These are phyloP conservation scores for Gymnoscopelus braueri DNA, from an alignment of 2,797 vertebrate species.

Conservation along the genomic window DNA sequence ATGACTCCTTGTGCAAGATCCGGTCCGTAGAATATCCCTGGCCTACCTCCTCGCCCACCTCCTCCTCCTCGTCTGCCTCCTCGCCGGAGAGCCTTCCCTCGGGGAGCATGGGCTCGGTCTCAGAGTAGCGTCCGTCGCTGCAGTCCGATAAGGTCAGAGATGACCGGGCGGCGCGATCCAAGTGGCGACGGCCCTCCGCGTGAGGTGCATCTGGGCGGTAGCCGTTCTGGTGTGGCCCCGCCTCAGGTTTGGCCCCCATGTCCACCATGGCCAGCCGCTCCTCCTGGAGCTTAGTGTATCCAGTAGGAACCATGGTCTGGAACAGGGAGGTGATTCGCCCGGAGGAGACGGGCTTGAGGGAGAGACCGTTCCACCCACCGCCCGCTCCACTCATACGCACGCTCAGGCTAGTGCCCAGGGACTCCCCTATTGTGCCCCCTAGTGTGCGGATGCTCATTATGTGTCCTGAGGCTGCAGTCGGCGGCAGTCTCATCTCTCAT, in stretches of 20 bases:
- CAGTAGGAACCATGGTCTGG: constrained; percentile 92
- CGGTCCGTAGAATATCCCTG: constrained; percentile 52
- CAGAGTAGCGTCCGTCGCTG: constrained; percentile 78
- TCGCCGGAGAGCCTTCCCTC: constrained; percentile 80
- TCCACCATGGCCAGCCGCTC: constrained; percentile 90
- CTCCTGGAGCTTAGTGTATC: constrained; percentile 91
- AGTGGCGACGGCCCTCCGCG: constrained; percentile 62
- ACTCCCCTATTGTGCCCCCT: constrained; percentile 75
- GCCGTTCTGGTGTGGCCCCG: constrained; percentile 78
- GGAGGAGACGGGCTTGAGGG: constrained; percentile 83
- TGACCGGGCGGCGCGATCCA: constrained; percentile 69
- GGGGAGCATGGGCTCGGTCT: constrained; percentile 89
- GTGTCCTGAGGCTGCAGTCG: constrained; percentile 18
- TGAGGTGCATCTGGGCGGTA: constrained; percentile 72
- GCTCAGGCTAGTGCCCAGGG: constrained; percentile 78
- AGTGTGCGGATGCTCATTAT: constrained; percentile 80
- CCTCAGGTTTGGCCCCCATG: constrained; percentile 76
- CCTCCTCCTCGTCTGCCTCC: constrained; percentile 72
- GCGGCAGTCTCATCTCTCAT: constrained; percentile 67
- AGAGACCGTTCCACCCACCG: constrained; percentile 83
- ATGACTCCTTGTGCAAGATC: constrained; percentile 92
- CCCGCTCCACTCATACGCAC: constrained; percentile 71
- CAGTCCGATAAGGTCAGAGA: constrained; percentile 82
- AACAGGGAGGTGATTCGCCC: constrained; percentile 85
- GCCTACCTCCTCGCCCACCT: constrained; percentile 74